Evolutionary conservation across 2,797 vertebrate species (phyloP).

Genomic region (Lagocephalus sceleratus): DNA sequence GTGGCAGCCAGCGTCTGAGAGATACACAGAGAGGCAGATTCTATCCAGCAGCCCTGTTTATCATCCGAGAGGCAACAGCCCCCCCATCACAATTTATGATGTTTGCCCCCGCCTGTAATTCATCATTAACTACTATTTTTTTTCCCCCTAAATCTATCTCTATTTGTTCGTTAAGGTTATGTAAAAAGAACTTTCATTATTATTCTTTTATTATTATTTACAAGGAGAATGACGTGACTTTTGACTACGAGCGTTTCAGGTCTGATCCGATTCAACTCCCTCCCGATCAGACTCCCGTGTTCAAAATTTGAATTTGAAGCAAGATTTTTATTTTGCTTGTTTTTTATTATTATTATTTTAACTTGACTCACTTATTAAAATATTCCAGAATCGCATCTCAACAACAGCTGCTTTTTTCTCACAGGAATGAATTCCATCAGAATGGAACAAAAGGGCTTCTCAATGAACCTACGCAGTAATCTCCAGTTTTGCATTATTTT

Average conservation of each 20-base stretch:
- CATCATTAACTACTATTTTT: conserved; percentile 77
- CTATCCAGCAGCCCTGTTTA: conserved; percentile 73
- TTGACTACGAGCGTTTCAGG: conserved; percentile 39
- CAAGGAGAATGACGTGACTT: conserved; percentile 56
- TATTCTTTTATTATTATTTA: conserved; percentile 54
- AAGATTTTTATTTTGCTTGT: too few species aligned
- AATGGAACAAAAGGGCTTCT: conserved; percentile 13
- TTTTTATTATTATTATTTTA: too few species aligned
- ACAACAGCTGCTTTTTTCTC: conserved; percentile 15
- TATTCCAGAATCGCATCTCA: conserved; percentile 34
- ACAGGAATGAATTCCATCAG: conserved; percentile 7
- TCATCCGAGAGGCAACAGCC: conserved; percentile 75
- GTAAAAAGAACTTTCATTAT: conserved; percentile 43
- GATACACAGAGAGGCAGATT: conserved; percentile 76
- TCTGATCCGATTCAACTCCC: conserved; percentile 6
- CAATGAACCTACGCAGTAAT: conserved; percentile 13
- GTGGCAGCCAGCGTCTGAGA: conserved; percentile 75
- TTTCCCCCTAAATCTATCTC: conserved; percentile 62
- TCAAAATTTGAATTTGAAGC: too few species aligned
- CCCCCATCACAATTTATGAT: conserved; percentile 77
- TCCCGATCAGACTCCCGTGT: too few species aligned
- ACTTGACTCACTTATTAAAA: conserved; percentile 20
- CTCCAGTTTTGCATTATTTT: conserved; percentile 41
- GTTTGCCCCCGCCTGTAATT: conserved; percentile 75
- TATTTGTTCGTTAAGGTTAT: conserved; percentile 69